Conservation (phyloP, 2,888 invertebrate species). For the Drosophila leonis region DNA sequence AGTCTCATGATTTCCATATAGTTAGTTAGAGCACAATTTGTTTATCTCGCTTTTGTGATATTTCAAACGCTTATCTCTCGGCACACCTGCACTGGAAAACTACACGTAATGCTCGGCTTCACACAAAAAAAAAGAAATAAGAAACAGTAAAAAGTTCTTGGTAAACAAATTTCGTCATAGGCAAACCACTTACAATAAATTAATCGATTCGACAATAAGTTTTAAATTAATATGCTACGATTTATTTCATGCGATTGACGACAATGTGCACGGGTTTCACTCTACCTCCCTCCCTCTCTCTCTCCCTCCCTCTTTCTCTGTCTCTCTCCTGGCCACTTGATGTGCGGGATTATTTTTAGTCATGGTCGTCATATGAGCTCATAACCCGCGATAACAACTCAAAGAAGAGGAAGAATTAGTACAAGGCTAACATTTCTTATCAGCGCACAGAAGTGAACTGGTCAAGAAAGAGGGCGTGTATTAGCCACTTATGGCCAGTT, state of each 20-base stretch:
- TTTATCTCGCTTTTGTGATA: constrained; percentile 44
- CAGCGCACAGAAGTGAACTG: constrained; percentile 34
- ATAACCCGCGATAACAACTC: constrained; percentile 49
- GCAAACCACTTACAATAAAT: constrained; percentile 60
- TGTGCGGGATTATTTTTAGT: constrained; percentile 67
- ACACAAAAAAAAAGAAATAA: neutral
- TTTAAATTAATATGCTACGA: constrained; percentile 72
- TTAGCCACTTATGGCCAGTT: constrained; percentile 37
- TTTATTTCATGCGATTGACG: constrained; percentile 59
- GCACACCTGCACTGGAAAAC: constrained; percentile 43
- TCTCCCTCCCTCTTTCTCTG: neutral
- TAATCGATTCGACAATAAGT: constrained; percentile 66
- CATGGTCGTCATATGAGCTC: constrained; percentile 66
- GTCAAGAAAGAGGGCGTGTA: constrained; percentile 72
- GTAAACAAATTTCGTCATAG: constrained; percentile 72
- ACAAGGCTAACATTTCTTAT: constrained; percentile 34
- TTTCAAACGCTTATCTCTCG: constrained; percentile 29
- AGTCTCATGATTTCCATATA: constrained; percentile 61
- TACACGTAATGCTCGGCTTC: constrained; percentile 4
- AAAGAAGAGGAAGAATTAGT: constrained; percentile 3
- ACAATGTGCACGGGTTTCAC: constrained; percentile 37
- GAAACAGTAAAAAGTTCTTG: neutral
- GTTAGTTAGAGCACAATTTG: constrained; percentile 41
- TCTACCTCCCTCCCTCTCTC: neutral
- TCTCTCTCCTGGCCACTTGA: neutral